Conservation (phyloP, 30 jellyfish, hydroid and myxozoan species). For the Turritopsis rubra region DNA sequence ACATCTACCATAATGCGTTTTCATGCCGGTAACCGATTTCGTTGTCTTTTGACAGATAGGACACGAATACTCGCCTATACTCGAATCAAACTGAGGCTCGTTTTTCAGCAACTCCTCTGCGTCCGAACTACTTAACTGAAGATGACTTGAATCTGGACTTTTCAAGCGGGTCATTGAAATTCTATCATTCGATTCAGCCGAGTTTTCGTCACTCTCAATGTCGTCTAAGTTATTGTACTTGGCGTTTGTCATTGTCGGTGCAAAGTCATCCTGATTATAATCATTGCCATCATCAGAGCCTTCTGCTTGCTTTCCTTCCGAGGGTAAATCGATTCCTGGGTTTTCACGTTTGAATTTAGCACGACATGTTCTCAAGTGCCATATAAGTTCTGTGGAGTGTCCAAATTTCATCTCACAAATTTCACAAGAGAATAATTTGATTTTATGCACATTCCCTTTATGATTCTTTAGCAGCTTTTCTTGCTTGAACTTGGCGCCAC, state of each 20-base stretch:
- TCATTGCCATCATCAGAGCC: conserved; percentile 5
- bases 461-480: conserved; percentile 78
- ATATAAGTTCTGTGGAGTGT: conserved; percentile 63
- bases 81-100: conserved; percentile 16
- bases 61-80: conserved; percentile 17
- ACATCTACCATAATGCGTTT: conserved; percentile 58
- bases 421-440: conserved; percentile 61
- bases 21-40: conserved; percentile 37
- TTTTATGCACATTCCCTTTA: conserved; percentile 65
- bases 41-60: conserved; percentile 28
- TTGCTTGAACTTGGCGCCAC: conserved; percentile 49
- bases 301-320: conserved; percentile 28
- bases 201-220: neutral
- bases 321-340: conserved; percentile 21
- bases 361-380: conserved; percentile 44
- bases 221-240: conserved; percentile 3
- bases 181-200: neutral
- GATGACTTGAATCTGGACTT: neutral
- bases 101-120: conserved; percentile 4
- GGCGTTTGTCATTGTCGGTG: conserved; percentile 10
- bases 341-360: conserved; percentile 18
- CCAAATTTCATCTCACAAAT: conserved; percentile 50
- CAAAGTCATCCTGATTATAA: conserved; percentile 16
- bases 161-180: conserved; percentile 5
- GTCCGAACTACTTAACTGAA: conserved; percentile 14